phyloP scores from a whole-genome alignment of 2,113 vertebrate genomes.

The Onychorhynchus coronatus region DNA sequence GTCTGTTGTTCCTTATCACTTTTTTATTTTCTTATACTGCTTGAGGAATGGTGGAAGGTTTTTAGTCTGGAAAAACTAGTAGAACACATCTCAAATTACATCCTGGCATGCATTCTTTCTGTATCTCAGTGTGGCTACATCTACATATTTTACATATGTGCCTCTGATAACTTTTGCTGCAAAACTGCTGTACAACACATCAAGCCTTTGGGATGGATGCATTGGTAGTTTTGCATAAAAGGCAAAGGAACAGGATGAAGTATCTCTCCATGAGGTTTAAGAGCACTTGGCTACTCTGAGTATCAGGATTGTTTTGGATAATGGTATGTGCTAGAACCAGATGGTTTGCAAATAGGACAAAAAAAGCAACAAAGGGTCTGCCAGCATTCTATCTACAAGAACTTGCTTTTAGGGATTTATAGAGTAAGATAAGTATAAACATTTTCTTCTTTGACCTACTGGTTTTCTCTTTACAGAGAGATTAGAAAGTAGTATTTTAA shows the following conservation, averaged over 20 bases:
- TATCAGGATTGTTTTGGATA: background rate
- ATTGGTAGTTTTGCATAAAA: background rate
- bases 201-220: background rate
- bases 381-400: background rate
- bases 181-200: background rate
- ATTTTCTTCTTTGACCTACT: background rate
- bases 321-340: background rate
- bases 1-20: background rate
- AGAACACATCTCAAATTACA: background rate
- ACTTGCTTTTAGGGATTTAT: background rate
- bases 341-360: background rate
- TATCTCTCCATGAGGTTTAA: background rate
- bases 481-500: background rate
- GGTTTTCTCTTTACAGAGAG: background rate
- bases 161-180: background rate
- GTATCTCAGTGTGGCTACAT: background rate
- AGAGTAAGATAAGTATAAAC: background rate
- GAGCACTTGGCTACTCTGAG: background rate
- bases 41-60: background rate
- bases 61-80: background rate
- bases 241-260: background rate
- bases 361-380: background rate
- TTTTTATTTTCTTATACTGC: background rate
- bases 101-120: background rate
- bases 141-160: background rate